These are phyloP conservation scores for Chouioia cunea DNA, from an alignment of 2,888 invertebrate genomes.

Conservation along the genomic window DNA sequence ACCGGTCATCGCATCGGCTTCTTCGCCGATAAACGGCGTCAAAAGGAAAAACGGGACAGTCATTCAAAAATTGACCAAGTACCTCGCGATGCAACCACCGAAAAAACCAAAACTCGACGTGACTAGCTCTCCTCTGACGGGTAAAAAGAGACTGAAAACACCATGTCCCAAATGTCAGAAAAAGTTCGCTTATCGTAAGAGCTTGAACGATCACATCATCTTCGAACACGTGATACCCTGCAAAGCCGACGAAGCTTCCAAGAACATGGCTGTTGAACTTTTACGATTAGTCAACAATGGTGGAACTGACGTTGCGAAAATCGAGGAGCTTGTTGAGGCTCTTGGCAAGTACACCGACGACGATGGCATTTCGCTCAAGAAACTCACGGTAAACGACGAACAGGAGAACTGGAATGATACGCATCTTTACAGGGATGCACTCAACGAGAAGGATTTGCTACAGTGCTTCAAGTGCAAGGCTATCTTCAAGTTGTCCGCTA, in stretches of 20 bases:
- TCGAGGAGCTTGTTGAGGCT: slow-evolving; percentile 15
- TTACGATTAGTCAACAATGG: slow-evolving; percentile 15
- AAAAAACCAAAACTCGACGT: slow-evolving; percentile 5
- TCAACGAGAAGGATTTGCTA: background rate
- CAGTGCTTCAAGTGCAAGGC: slow-evolving; percentile 38
- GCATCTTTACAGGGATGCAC: background rate
- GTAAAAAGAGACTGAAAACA: slow-evolving; percentile 2
- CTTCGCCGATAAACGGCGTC: slow-evolving; percentile 20
- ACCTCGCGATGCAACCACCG: background rate
- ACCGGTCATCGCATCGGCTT: background rate
- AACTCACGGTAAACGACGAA: slow-evolving; percentile 10
- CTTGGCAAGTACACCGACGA: slow-evolving; percentile 18
- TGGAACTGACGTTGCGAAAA: background rate
- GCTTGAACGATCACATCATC: slow-evolving; percentile 36
- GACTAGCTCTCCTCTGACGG: background rate
- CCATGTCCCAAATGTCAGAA: slow-evolving; percentile 39
- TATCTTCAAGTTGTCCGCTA: background rate
- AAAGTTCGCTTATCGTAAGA: slow-evolving; percentile 29
- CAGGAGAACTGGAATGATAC: slow-evolving; percentile 20
- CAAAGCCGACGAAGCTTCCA: slow-evolving; percentile 8
- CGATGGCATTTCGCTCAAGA: slow-evolving; percentile 10
- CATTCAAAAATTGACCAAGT: background rate
- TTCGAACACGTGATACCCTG: slow-evolving; percentile 27
- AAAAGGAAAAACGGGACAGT: slow-evolving; percentile 26
- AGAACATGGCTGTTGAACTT: slow-evolving; percentile 18